Evolutionary conservation across 37 sponge, comb jelly and placozoan genomes (phyloP), one percentile per base, ranked within the genome.

Genomic region (Cliona cf. orientalis): DNA sequence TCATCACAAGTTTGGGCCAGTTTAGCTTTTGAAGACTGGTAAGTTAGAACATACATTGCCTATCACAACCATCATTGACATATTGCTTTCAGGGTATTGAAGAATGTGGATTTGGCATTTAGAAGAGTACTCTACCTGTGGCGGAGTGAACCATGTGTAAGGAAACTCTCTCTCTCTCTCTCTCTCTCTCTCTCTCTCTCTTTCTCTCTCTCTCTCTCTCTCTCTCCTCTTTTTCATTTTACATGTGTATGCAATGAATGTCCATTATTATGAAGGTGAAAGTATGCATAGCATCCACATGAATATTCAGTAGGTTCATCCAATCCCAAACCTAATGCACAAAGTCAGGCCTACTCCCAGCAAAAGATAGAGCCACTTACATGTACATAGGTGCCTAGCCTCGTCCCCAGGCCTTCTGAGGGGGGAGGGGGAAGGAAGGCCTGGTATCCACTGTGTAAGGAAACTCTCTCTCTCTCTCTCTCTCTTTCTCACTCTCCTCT

Each of bases 1-100:
- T 76, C 84, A 0, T 14, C 53, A 21, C 61, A 83, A 46, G 60
- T 87, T 2, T 94, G 84, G 83, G 84, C 83, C 26, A 94, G 90
- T 56, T 70, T 94, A 22, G 81, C 91, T 3, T 80, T 90, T 25
- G 94, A 94, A 45, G 88, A 86, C 38, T 90, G 91, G 92, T 89
- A 40, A 56, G 84, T 59, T 39, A 33, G 1, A 29, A 17, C 6
- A 17, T 57, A 6, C 37, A 66, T 66, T 4, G 19, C 22, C 6
- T 17, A 2, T 19, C 75, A 23, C 28, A 0, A 58, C 3, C 1
- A 38, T 5, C 1, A 23, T n/a, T 58, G 2, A 14, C 35, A 19
- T 4, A n/a, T 40, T 33, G 17, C 29, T 17, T 45, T 11, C n/a
- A 88, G 89, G 87, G 44, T 93, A 5, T 75, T 85, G 42, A 55